Evolutionary conservation across 2,113 vertebrate species (phyloP).

Genomic region (Zosterops borbonicus): DNA sequence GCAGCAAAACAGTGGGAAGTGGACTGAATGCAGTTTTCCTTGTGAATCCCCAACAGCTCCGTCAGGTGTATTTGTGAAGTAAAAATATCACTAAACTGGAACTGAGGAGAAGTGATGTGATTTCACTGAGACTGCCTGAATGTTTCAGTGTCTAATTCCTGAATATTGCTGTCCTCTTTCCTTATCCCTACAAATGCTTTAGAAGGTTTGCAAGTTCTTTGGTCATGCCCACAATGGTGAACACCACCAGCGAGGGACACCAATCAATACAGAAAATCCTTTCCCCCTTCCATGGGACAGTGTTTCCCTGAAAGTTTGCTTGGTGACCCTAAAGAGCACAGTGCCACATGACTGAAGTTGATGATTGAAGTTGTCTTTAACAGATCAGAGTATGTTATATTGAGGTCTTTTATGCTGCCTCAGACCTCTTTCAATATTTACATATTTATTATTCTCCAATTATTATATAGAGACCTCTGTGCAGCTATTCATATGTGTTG

Average conservation of each 20-base stretch:
- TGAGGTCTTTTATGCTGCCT: neutral
- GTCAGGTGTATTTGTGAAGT: neutral
- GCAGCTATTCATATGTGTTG: neutral
- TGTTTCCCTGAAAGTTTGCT: neutral
- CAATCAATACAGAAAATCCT: neutral
- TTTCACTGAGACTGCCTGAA: neutral
- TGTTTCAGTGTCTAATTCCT: neutral
- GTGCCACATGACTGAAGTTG: neutral
- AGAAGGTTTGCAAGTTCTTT: neutral
- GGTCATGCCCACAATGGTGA: accelerated
- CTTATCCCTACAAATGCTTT: neutral
- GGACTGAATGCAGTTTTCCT: neutral
- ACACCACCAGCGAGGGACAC: neutral
- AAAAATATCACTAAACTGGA: neutral
- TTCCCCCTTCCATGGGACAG: neutral
- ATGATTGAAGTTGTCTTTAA: neutral
- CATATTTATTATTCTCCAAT: neutral
- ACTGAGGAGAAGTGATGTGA: neutral
- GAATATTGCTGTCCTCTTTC: neutral
- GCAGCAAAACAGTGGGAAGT: neutral
- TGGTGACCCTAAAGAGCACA: neutral
- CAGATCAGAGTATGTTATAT: neutral
- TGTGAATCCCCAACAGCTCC: neutral
- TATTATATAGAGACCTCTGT: neutral
- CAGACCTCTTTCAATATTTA: neutral